Conservation (phyloP, 53 echinoderm and acorn worm species). For the Paracentrotus lividus region DNA sequence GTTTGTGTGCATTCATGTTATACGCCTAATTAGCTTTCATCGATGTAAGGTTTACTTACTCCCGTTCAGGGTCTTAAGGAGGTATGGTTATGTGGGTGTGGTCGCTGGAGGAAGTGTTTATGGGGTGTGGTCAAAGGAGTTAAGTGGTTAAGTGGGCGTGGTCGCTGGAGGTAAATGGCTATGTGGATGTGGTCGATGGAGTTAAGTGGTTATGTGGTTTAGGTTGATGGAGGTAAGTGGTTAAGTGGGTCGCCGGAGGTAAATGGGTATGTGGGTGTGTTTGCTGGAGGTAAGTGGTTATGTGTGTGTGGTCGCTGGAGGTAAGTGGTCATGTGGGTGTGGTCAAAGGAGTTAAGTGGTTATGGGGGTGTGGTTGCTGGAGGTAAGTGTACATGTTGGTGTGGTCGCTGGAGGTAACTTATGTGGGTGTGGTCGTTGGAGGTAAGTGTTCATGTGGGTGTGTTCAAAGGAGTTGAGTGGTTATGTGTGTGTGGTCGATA, state of each 20-base stretch:
- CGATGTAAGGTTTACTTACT: too few relatives aligned
- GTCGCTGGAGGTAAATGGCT: conserved; percentile 75
- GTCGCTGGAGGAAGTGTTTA: conserved; percentile 75
- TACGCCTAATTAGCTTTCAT: too few relatives aligned
- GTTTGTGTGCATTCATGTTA: too few relatives aligned
- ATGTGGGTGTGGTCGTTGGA: not conserved
- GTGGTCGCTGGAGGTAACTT: not conserved
- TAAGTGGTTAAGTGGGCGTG: conserved; percentile 66
- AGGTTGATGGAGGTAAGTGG: too few relatives aligned
- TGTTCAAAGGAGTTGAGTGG: too few relatives aligned
- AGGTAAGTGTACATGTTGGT: not conserved
- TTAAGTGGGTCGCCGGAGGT: too few relatives aligned
- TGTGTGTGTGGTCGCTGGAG: conserved; percentile 84
- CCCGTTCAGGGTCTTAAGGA: too few relatives aligned
- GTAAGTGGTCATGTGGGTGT: conserved; percentile 50
- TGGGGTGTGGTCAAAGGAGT: conserved; percentile 84
- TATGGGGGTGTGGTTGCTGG: not conserved
- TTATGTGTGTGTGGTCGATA: too few relatives aligned
- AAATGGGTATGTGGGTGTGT: not conserved
- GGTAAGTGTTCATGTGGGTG: too few relatives aligned
- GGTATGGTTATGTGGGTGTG: conserved; percentile 54
- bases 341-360: not conserved
- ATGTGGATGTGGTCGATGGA: not conserved
- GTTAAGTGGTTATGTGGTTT: not conserved
- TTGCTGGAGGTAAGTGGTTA: conserved; percentile 86